Percentiles rank a stretch among this genome's conserved stretches.
phyloP scores from a whole-genome alignment of 2,797 vertebrate species.

The Gymnothorax javanicus region DNA sequence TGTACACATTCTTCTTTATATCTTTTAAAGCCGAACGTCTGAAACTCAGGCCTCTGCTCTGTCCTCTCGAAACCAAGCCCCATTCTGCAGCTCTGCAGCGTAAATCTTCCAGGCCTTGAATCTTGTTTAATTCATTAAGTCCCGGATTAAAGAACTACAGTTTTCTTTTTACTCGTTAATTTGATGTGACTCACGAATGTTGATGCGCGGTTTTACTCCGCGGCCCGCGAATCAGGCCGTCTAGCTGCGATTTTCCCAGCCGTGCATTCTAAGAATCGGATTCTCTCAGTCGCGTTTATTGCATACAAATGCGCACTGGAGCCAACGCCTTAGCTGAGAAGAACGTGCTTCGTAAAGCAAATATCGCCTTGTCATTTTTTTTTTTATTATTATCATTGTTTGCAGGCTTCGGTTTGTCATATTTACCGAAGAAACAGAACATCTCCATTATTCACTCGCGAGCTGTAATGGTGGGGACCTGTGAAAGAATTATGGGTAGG shows the following conservation, averaged over 20 bases:
- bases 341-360: background rate
- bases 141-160: background rate
- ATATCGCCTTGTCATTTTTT: background rate
- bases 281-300: background rate
- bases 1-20: background rate
- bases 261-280: background rate
- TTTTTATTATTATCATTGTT: background rate
- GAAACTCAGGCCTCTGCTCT: background rate
- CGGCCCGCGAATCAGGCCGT: background rate
- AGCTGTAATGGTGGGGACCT: constrained; percentile 40
- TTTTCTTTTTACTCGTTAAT: background rate
- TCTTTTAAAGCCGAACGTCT: background rate
- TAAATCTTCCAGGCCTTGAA: background rate
- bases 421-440: constrained; percentile 25
- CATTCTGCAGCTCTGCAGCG: background rate
- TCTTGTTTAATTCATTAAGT: background rate
- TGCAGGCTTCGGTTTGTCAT: background rate
- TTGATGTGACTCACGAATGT: background rate
- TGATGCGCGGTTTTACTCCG: background rate
- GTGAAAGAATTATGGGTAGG: constrained; percentile 34
- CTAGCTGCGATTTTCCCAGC: background rate
- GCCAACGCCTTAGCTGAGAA: background rate
- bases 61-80: background rate
- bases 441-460: constrained; percentile 38
- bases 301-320: background rate